Evolutionary conservation across 2,113 vertebrate species (phyloP).

Genomic region (Proterorhinus semilunaris): DNA sequence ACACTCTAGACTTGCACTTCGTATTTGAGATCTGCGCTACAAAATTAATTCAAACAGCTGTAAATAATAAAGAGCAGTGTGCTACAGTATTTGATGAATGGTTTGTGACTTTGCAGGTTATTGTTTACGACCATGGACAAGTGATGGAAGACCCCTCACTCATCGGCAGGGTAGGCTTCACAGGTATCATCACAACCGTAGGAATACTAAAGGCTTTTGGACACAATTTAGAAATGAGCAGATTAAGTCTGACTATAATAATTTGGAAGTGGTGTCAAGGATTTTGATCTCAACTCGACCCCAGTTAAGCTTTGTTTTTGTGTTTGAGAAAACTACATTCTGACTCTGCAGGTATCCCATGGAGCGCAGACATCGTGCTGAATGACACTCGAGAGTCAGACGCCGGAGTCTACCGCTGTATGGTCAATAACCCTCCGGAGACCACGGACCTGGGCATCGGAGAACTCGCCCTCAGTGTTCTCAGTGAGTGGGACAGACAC

Average conservation of each 20-base stretch:
- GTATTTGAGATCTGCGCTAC: no score
- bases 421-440: slow-evolving; percentile 83
- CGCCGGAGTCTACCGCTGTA: slow-evolving; percentile 79
- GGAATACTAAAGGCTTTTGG: neutral
- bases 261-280: no score
- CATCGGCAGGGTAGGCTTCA: slow-evolving; percentile 75
- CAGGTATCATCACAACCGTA: slow-evolving; percentile 39
- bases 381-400: slow-evolving; percentile 77
- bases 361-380: slow-evolving; percentile 78
- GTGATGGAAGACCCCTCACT: slow-evolving; percentile 77
- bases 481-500: slow-evolving; percentile 59
- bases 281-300: no score
- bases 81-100: neutral
- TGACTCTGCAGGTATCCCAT: slow-evolving; percentile 57
- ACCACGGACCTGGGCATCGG: slow-evolving; percentile 72
- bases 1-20: no score
- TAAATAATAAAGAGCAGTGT: no score
- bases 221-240: no score
- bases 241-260: no score
- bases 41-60: no score
- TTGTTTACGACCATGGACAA: slow-evolving; percentile 79
- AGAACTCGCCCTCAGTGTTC: slow-evolving; percentile 74
- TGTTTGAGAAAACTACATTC: neutral
- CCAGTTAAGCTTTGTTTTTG: no score
- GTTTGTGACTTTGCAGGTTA: slow-evolving; percentile 67